Conservation (phyloP, 2,113 vertebrate genomes). For the Erythrocercus mccallii region DNA sequence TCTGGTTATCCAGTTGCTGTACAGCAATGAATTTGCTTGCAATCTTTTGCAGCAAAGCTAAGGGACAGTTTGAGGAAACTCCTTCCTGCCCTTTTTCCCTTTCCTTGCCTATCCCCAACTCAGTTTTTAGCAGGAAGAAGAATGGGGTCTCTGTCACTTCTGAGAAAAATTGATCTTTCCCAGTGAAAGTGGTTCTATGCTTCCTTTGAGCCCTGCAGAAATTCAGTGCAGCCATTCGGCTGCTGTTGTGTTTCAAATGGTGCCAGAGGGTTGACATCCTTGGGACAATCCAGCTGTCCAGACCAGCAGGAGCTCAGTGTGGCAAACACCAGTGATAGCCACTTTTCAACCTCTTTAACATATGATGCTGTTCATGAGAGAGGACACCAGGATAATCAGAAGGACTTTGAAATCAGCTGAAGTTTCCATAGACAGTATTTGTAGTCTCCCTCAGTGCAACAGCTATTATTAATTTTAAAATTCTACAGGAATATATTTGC, state of each 20-base stretch:
- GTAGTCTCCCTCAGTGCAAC: background rate
- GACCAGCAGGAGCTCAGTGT: background rate
- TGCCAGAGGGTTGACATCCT: background rate
- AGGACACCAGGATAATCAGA: background rate
- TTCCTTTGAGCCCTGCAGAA: background rate
- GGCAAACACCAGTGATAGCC: background rate
- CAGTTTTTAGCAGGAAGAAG: background rate
- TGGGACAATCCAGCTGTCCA: background rate
- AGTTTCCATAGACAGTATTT: background rate
- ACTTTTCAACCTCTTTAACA: background rate
- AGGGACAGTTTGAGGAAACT: background rate
- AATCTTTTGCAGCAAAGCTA: background rate
- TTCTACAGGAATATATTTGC: background rate
- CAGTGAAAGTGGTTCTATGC: background rate
- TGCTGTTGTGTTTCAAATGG: background rate
- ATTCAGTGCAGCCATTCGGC: background rate
- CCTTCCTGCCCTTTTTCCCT: background rate
- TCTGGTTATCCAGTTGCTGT: background rate
- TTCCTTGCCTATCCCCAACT: background rate
- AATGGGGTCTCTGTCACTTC: accelerated
- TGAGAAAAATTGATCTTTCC: background rate
- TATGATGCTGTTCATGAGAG: background rate
- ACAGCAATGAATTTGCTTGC: background rate
- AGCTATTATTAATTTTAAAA: background rate
- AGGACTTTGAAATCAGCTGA: background rate